phyloP scores from a whole-genome alignment of 2,113 vertebrate species.

The Nerophis ophidion region DNA sequence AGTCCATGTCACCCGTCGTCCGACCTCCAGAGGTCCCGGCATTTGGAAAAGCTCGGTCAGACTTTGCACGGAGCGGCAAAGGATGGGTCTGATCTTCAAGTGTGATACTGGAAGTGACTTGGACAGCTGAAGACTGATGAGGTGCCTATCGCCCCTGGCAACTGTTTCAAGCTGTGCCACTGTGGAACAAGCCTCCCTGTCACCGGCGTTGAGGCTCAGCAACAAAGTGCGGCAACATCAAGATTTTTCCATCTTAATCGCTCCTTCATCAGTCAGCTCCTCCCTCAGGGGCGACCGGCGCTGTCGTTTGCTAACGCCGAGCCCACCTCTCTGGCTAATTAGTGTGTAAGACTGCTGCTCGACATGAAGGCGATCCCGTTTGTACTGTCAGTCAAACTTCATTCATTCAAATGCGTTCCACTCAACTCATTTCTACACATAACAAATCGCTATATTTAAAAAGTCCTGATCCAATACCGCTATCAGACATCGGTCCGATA shows the following conservation, averaged over 20 bases:
- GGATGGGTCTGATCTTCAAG: slow-evolving; percentile 46
- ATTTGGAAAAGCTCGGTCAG: slow-evolving; percentile 10
- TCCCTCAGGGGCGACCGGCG: slow-evolving; percentile 40
- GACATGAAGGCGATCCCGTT: slow-evolving; percentile 47
- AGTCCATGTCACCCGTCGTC: neutral
- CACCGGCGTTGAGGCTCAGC: slow-evolving; percentile 59
- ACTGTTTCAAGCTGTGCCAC: slow-evolving; percentile 65
- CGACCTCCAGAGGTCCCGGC: slow-evolving; percentile 3
- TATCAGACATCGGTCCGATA: no score
- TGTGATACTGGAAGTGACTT: slow-evolving; percentile 55
- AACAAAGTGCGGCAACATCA: slow-evolving; percentile 52
- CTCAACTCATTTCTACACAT: slow-evolving; percentile 4
- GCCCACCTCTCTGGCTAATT: slow-evolving; percentile 60
- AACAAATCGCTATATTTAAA: no score
- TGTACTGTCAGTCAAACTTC: slow-evolving; percentile 42
- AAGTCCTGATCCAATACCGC: no score
- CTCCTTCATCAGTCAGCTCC: slow-evolving; percentile 66
- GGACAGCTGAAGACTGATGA: slow-evolving; percentile 71
- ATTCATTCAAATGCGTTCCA: slow-evolving; percentile 48
- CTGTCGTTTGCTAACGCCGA: slow-evolving; percentile 58
- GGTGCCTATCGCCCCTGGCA: slow-evolving; percentile 65
- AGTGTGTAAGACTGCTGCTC: slow-evolving; percentile 60
- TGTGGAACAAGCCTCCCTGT: slow-evolving; percentile 62
- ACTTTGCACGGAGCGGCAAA: slow-evolving; percentile 19
- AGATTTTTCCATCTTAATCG: slow-evolving; percentile 62